phyloP scores from a whole-genome alignment of 2,113 vertebrate species.

The Odobenus rosmarus region DNA sequence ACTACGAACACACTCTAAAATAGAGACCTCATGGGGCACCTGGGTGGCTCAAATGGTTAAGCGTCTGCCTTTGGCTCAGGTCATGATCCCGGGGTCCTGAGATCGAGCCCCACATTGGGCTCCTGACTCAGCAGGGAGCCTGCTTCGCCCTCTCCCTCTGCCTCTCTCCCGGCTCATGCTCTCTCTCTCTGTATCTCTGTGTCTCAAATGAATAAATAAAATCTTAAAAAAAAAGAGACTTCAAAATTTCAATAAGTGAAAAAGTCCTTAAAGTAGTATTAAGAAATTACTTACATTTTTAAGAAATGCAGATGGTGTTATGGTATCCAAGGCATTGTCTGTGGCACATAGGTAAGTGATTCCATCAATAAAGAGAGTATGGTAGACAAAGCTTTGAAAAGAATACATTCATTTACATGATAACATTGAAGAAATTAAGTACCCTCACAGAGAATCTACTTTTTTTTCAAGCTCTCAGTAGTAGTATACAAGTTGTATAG shows the following conservation, averaged over 20 bases:
- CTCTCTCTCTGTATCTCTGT: no score
- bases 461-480: conserved; percentile 44
- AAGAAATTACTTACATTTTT: conserved; percentile 68
- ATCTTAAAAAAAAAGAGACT: background rate
- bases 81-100: no score
- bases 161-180: no score
- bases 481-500: conserved; percentile 7
- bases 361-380: conserved; percentile 69
- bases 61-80: no score
- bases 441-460: background rate
- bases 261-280: background rate
- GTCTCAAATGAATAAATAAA: no score
- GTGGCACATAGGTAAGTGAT: conserved; percentile 77
- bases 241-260: conserved; percentile 19
- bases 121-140: no score
- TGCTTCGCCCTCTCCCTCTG: no score
- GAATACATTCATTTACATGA: conserved; percentile 58
- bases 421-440: conserved; percentile 48
- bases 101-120: no score
- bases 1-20: background rate
- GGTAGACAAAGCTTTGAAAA: conserved; percentile 78
- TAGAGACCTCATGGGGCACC: background rate
- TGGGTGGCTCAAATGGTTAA: no score
- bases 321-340: conserved; percentile 67
- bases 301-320: conserved; percentile 72